Percentiles rank a stretch among this genome's conserved stretches.
Conservation (phyloP, 2,888 invertebrate genomes). For the Dioctria rufipes region DNA sequence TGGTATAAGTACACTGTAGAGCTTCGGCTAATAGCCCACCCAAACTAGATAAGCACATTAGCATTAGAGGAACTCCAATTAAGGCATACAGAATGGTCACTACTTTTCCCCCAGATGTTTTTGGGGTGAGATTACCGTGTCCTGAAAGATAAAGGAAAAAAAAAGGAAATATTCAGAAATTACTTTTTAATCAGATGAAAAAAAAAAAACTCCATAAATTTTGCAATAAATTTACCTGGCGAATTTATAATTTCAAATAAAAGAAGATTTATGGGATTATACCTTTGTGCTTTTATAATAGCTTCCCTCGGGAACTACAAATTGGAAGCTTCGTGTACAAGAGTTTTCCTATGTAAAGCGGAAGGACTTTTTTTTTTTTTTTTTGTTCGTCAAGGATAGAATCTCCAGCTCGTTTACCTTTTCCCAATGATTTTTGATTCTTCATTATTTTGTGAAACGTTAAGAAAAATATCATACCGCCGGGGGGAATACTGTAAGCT, state of each 20-base stretch:
- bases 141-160: constrained; percentile 73
- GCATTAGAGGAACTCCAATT: constrained; percentile 88
- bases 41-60: constrained; percentile 88
- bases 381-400: background rate
- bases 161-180: constrained; percentile 54
- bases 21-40: constrained; percentile 86
- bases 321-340: constrained; percentile 38
- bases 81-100: constrained; percentile 90
- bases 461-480: too few relatives aligned
- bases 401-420: background rate
- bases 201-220: constrained; percentile 30
- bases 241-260: constrained; percentile 55
- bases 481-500: too few relatives aligned
- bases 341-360: constrained; percentile 17
- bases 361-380: background rate
- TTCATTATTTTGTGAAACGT: too few relatives aligned
- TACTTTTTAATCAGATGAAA: background rate
- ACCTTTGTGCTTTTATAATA: constrained; percentile 38
- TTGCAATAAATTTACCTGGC: constrained; percentile 39
- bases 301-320: constrained; percentile 47
- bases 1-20: constrained; percentile 77
- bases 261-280: constrained; percentile 55
- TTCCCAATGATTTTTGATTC: background rate
- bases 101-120: constrained; percentile 86
- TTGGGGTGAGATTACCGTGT: constrained; percentile 88